Evolutionary conservation across 2,888 invertebrate species (phyloP).

Genomic region (Mimachlamys varia): DNA sequence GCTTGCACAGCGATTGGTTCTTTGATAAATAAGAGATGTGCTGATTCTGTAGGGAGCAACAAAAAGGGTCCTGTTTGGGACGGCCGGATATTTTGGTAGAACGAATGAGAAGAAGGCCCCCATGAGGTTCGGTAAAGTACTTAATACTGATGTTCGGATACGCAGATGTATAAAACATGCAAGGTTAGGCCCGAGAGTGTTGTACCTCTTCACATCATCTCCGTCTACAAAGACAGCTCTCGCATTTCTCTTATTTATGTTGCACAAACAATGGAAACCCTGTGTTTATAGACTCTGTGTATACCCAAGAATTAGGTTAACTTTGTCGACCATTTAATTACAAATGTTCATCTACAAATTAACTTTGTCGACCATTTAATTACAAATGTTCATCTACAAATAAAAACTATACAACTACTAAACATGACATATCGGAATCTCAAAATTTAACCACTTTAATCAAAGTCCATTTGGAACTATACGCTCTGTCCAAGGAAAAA

Average conservation of each 20-base stretch:
- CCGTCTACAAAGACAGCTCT: background rate
- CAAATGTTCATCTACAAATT: background rate
- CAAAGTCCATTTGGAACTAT: background rate
- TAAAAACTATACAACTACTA: background rate
- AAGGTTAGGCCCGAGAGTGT: background rate
- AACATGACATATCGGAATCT: background rate
- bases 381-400: background rate
- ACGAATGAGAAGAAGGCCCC: background rate
- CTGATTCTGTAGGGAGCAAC: background rate
- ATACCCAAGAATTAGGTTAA: background rate
- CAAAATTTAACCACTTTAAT: background rate
- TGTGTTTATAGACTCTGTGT: background rate
- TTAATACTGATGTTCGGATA: background rate
- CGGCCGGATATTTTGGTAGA: conserved; percentile 3
- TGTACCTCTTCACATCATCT: conserved; percentile 8
- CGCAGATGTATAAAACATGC: conserved; percentile 32
- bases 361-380: background rate
- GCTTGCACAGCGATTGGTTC: background rate
- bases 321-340: background rate
- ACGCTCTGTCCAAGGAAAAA: background rate
- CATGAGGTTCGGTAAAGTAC: background rate
- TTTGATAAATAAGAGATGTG: conserved; percentile 16
- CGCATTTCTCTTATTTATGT: background rate
- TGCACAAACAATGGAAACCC: background rate
- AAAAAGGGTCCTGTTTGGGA: conserved; percentile 26